Percentiles rank a stretch among this genome's conserved stretches.
Conservation (phyloP, 2,113 vertebrate genomes). For the Craseonycteris thonglongyai region DNA sequence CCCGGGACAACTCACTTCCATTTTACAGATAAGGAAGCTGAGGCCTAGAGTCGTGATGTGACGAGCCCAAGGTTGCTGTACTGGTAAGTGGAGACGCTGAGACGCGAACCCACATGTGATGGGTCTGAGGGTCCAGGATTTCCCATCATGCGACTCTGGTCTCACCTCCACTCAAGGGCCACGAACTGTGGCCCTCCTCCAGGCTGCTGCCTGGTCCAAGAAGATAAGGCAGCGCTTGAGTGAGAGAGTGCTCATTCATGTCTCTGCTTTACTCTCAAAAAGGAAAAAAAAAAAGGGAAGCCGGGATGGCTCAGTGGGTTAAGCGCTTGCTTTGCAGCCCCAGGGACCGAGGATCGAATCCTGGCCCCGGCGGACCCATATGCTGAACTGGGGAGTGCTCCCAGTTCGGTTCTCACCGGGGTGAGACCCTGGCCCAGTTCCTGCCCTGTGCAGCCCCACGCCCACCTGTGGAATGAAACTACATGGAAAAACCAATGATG, state of each 20-base stretch:
- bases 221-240: background rate
- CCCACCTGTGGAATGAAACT: no score
- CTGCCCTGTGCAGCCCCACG: no score
- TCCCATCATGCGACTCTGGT: background rate
- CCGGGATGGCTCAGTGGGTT: no score
- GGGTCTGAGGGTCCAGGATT: background rate
- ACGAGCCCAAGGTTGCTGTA: accelerated
- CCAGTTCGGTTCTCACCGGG: no score
- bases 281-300: no score
- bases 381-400: no score
- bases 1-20: no score
- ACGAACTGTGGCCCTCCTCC: background rate
- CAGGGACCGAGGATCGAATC: no score
- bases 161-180: background rate
- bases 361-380: no score
- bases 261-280: background rate
- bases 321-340: no score
- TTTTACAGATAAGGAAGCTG: background rate
- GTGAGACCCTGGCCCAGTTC: no score
- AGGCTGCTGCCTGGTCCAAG: background rate
- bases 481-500: no score
- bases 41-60: background rate
- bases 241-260: accelerated
- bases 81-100: background rate
- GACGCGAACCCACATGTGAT: background rate